Evolutionary conservation across 2,888 invertebrate genomes (phyloP), one percentile per base, ranked within the genome.

Genomic region (Philereme transversata): DNA sequence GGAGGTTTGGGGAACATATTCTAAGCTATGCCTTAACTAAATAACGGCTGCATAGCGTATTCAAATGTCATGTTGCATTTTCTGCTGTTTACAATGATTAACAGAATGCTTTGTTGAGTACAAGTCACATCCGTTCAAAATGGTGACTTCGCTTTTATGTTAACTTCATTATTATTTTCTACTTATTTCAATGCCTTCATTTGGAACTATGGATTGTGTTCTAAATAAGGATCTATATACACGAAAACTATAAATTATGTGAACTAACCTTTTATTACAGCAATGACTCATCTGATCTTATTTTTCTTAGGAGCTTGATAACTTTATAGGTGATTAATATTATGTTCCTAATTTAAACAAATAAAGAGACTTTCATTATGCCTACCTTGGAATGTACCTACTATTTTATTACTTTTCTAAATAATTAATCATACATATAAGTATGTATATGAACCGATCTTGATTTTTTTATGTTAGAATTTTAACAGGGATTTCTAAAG

Each of bases 41-140:
- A 82, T 75, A 80, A 68, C 72, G 74, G 59, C 67, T 68, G 72
- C 62, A 70, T 79, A 78, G 36, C 51, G 51, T 58, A 78, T 73
- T 65, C 73, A 63, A 68, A 73, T 70, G 68, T 70, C 73, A 73
- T 84, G 70, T 78, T 80, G 72, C 79, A 80, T 80, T 79, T 77
- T 63, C 71, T 77, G 73, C 68, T 72, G 75, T 68, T 71, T 77
- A 75, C 67, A 72, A 71, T 75, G 73, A 64, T 72, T 78, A 83
- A 76, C 82, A 84, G 83, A 86, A 85, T 83, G 88, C 89, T 84
- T 90, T 89, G 90, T 91, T 86, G 80, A 85, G 78, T 85, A 81
- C 83, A 81, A 84, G 82, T 86, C 85, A 90, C 88, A 88, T 92
- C 92, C 93, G 93, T 92, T 94, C 94, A 94, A 94, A 94, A 94